phyloP scores from a whole-genome alignment of 1,140 invertebrate genomes.

The Spodoptera litura region DNA sequence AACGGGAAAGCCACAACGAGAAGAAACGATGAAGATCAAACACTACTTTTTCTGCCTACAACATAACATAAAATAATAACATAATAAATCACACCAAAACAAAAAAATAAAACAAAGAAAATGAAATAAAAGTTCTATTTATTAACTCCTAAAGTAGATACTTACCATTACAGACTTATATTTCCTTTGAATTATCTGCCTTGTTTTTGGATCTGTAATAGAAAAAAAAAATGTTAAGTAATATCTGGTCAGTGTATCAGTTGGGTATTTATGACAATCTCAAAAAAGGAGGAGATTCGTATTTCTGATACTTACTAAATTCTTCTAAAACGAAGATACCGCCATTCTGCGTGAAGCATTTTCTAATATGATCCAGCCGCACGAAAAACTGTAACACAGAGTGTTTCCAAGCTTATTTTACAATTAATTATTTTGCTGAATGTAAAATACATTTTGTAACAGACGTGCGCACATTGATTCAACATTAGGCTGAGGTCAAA shows the following conservation, averaged over 20 bases:
- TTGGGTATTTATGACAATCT: too few species aligned
- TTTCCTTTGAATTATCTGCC: conserved; percentile 97
- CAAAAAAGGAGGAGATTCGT: too few species aligned
- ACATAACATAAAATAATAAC: conserved; percentile 62
- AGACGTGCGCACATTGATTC: conserved; percentile 41
- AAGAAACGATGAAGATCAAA: conserved; percentile 84
- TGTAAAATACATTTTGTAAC: conserved; percentile 2
- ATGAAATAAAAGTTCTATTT: neutral
- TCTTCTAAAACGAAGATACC: conserved; percentile 99
- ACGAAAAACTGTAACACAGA: conserved; percentile 98
- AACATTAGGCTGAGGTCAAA: neutral
- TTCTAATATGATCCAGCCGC: conserved; percentile 99
- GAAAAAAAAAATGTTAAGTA: neutral
- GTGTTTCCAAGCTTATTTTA: neutral
- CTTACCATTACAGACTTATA: conserved; percentile 99
- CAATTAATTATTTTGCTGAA: neutral
- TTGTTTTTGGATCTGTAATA: conserved; percentile 98
- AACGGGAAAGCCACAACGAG: conserved; percentile 84
- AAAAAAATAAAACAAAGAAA: neutral
- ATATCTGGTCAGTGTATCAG: too few species aligned
- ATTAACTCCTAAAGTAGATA: conserved; percentile 53
- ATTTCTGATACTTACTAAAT: conserved; percentile 92
- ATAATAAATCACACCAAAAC: neutral
- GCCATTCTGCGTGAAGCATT: conserved; percentile 99
- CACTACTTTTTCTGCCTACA: conserved; percentile 85